Base-by-base conservation (phyloP, 1,140 invertebrate genomes). In the Chymomyza costata region DNA sequence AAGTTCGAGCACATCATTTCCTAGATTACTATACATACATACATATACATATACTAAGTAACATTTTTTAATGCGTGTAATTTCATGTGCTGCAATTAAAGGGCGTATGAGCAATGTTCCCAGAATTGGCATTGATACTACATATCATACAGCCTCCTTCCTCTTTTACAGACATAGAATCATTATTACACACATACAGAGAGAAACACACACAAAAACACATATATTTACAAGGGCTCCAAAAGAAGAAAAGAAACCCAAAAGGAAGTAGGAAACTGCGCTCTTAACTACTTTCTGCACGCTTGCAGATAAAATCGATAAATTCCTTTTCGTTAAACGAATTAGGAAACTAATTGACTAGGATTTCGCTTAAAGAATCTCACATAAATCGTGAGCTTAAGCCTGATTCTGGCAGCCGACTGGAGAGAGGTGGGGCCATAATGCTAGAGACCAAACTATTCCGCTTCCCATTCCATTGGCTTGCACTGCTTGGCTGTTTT, bases 311-410 rank as follows among this genome's bases (percentile, higher is more conserved):
- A 80, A 78, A 78, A 78, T 78, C 71, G 71, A 78, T 78, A 78
- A 78, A 78, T 78, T 78, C 67, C 73, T 80, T 73, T 80, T 67
- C 73, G 73, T 70, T 80, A 78, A 78, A 78, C 73, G 71, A 78
- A 78, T 78, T 78, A 80, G 71, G 71, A 78, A 78, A 78, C 71
- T 80, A 78, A 78, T 78, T 78, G 73, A 78, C 71, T 78, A 80
- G 73, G 71, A 78, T 78, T 78, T 78, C 63, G 73, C 71, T 78
- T 67, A 78, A 78, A 78, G 71, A 78, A 78, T 80, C 73, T 80
- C 73, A 80, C 71, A 78, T 78, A 78, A 78, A 78, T 78, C 73
- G 73, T 78, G 34, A 80, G 71, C 71, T 78, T 78, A 80, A 78
- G 71, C 73, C 63, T 78, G 71, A 61, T 80, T 73, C 63, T 80